Conservation (phyloP, 1,140 invertebrate genomes). For the Popillia japonica region DNA sequence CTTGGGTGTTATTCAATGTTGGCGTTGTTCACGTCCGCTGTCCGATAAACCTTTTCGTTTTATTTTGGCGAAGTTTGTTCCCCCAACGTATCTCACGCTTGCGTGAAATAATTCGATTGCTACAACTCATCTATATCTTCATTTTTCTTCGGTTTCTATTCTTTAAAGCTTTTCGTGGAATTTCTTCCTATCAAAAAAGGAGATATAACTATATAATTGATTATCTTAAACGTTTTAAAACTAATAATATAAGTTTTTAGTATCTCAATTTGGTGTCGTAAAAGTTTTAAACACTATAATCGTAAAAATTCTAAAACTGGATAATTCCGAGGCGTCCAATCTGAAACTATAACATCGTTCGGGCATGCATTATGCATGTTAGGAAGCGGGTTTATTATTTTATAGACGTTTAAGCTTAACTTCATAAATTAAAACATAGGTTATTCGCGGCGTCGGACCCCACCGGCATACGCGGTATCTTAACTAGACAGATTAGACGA, state of each 20-base stretch:
- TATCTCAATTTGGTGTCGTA: neutral
- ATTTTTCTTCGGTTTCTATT: too few species aligned
- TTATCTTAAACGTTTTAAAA: conserved; percentile 32
- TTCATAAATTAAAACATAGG: conserved; percentile 2
- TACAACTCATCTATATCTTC: too few species aligned
- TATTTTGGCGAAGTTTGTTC: neutral
- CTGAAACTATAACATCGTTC: too few species aligned
- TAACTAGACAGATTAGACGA: neutral
- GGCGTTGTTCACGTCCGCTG: neutral
- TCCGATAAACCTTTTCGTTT: neutral
- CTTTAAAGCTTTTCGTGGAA: too few species aligned
- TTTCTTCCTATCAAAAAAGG: too few species aligned
- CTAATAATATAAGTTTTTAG: neutral
- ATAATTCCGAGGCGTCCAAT: neutral
- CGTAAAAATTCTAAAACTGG: conserved; percentile 7
- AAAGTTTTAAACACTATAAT: neutral
- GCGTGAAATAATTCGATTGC: too few species aligned
- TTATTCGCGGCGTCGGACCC: neutral
- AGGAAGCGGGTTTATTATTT: neutral
- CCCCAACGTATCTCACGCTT: too few species aligned
- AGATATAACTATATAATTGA: too few species aligned
- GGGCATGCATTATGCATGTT: neutral
- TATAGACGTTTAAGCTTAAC: conserved; percentile 1
- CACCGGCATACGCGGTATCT: neutral
- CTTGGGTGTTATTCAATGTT: conserved; percentile 27